These are phyloP conservation scores for Mesorhabditis spiculigera DNA, from an alignment of 2,888 invertebrate genomes.

Conservation along the genomic window DNA sequence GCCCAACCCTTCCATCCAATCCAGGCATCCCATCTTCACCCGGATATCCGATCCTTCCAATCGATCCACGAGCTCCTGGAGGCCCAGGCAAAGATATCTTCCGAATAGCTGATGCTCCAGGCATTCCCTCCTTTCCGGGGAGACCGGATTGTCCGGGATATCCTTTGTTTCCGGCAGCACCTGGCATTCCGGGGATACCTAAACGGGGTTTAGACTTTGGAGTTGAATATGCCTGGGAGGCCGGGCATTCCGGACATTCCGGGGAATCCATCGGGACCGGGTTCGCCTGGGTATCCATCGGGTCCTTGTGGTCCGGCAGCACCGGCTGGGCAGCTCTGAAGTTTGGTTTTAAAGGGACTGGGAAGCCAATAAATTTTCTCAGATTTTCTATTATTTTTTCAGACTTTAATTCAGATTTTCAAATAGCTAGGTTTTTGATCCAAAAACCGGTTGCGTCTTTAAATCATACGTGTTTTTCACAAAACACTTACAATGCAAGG, in stretches of 20 bases:
- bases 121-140: background rate
- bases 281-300: background rate
- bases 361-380: no score
- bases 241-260: background rate
- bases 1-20: background rate
- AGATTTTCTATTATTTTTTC: no score
- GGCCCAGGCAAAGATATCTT: background rate
- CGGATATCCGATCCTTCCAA: background rate
- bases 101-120: background rate
- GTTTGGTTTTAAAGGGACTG: no score
- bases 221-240: background rate
- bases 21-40: background rate
- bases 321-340: constrained; percentile 5
- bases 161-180: background rate
- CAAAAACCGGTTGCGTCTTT: no score
- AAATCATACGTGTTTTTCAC: background rate
- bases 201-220: background rate
- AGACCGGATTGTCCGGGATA: background rate
- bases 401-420: no score
- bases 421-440: no score
- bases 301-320: background rate
- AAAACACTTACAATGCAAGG: background rate
- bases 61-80: background rate
- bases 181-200: background rate
- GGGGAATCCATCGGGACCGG: background rate